These are phyloP conservation scores for Netelia melanura DNA, from an alignment of 2,888 invertebrate genomes.

Conservation along the genomic window DNA sequence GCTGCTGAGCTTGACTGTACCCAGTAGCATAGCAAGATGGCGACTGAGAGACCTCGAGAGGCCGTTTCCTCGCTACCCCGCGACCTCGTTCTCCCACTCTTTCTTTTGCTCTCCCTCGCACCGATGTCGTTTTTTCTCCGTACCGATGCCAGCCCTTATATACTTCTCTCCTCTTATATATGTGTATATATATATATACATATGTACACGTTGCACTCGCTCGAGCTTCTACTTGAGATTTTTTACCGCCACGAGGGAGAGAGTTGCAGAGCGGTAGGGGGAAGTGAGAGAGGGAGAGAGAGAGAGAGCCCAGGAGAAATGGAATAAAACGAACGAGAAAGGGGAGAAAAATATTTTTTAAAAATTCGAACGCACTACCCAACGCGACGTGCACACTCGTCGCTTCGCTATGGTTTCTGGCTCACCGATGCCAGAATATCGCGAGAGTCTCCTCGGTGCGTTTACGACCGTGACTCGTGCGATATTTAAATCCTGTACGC, in stretches of 20 bases:
- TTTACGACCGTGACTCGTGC: slow-evolving; percentile 53
- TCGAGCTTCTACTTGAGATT: slow-evolving; percentile 78
- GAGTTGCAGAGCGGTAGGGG: slow-evolving; percentile 69
- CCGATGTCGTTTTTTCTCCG: slow-evolving; percentile 43
- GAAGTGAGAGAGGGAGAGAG: not conserved
- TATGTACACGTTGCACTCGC: slow-evolving; percentile 68
- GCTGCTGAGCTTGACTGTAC: slow-evolving; percentile 81
- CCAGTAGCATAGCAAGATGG: slow-evolving; percentile 81
- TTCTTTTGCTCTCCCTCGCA: slow-evolving; percentile 61
- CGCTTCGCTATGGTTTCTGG: slow-evolving; percentile 64
- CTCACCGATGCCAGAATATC: slow-evolving; percentile 67
- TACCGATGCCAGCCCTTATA: slow-evolving; percentile 60
- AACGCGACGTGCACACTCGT: slow-evolving; percentile 59
- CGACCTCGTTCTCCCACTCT: slow-evolving; percentile 73
- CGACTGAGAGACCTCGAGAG: slow-evolving; percentile 82
- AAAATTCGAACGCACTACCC: slow-evolving; percentile 47
- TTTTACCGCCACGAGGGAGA: slow-evolving; percentile 77
- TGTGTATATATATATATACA: slow-evolving; percentile 8
- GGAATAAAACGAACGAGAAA: slow-evolving; percentile 62
- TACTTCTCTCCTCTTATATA: slow-evolving; percentile 47
- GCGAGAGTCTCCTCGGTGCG: slow-evolving; percentile 56
- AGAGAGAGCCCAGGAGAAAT: slow-evolving; percentile 38
- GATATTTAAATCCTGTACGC: slow-evolving; percentile 56
- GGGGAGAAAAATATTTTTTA: slow-evolving; percentile 15
- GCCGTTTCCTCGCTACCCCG: slow-evolving; percentile 78